Evolutionary conservation across 2,888 invertebrate genomes (phyloP).

Genomic region (Lampropteryx suffumata): DNA sequence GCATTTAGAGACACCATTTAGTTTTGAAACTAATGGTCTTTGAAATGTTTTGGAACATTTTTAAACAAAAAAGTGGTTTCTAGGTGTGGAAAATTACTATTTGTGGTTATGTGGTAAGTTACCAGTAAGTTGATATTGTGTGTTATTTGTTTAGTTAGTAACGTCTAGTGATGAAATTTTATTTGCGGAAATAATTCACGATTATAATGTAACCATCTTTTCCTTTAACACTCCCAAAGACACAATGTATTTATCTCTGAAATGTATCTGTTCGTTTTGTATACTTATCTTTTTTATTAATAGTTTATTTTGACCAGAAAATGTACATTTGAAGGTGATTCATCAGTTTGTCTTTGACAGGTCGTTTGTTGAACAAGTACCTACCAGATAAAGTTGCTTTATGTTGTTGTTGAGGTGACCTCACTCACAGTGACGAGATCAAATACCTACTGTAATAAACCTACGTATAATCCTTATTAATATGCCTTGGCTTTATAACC

Average conservation of each 20-base stretch:
- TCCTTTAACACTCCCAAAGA: background rate
- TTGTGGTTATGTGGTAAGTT: conserved; percentile 10
- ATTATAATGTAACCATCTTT: background rate
- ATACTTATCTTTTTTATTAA: too few species aligned
- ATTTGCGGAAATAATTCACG: conserved; percentile 11
- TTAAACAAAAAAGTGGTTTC: too few species aligned
- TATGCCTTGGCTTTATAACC: background rate
- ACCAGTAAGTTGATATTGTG: conserved; percentile 13
- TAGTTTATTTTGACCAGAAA: background rate
- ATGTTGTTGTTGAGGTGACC: conserved; percentile 1
- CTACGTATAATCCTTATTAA: background rate
- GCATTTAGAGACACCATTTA: background rate
- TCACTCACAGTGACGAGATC: conserved; percentile 11
- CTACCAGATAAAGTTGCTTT: background rate
- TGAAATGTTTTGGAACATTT: background rate
- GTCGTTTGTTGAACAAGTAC: conserved; percentile 10
- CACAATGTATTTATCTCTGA: too few species aligned
- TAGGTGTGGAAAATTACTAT: background rate
- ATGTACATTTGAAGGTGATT: conserved; percentile 7
- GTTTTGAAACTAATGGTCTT: background rate
- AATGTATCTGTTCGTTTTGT: too few species aligned
- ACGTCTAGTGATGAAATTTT: background rate
- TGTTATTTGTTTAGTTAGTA: conserved; percentile 16
- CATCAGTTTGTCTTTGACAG: conserved; percentile 2
- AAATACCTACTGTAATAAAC: background rate